Percentiles rank a stretch among this genome's conserved stretches.
phyloP scores from a whole-genome alignment of 2,113 vertebrate genomes.

The Nothoprocta pentlandii region DNA sequence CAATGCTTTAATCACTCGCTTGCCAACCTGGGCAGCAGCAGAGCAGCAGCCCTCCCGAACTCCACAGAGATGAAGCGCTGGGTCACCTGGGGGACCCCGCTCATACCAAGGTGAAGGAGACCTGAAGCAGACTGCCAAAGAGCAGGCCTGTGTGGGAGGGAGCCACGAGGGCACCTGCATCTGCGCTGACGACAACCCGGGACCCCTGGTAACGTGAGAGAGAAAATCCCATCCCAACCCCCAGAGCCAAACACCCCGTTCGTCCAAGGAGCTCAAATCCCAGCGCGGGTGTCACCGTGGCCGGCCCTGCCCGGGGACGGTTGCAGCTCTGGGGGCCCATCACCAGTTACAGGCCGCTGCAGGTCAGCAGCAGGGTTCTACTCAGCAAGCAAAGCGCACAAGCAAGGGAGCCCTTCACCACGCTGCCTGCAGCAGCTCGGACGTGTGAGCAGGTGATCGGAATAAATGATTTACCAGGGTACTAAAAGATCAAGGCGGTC shows the following conservation, averaged over 20 bases:
- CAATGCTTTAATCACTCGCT: neutral
- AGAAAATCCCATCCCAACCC: neutral
- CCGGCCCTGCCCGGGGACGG: neutral
- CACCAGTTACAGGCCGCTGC: neutral
- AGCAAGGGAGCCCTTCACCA: neutral
- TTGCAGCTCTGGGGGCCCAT: neutral
- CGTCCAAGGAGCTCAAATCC: slow-evolving; percentile 4
- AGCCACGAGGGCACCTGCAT: neutral
- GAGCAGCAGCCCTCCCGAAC: slow-evolving; percentile 31
- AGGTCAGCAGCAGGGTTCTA: neutral
- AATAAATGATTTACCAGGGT: slow-evolving; percentile 62
- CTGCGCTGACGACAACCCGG: neutral
- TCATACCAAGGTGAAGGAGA: slow-evolving; percentile 1
- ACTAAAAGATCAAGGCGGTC: slow-evolving; percentile 61
- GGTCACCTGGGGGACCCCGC: slow-evolving; percentile 15
- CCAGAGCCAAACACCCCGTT: neutral
- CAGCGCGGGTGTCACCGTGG: neutral
- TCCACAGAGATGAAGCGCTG: slow-evolving; percentile 37
- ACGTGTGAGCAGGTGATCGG: neutral
- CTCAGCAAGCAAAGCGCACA: neutral
- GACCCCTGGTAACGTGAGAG: neutral
- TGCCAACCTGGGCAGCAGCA: neutral
- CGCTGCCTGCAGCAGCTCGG: neutral
- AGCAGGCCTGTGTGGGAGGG: neutral
- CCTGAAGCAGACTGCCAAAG: slow-evolving; percentile 5